Percentiles rank a stretch among this genome's conserved stretches.
These are phyloP conservation scores for Nyctibius grandis DNA, from an alignment of 2,797 vertebrate genomes.

Conservation along the genomic window DNA sequence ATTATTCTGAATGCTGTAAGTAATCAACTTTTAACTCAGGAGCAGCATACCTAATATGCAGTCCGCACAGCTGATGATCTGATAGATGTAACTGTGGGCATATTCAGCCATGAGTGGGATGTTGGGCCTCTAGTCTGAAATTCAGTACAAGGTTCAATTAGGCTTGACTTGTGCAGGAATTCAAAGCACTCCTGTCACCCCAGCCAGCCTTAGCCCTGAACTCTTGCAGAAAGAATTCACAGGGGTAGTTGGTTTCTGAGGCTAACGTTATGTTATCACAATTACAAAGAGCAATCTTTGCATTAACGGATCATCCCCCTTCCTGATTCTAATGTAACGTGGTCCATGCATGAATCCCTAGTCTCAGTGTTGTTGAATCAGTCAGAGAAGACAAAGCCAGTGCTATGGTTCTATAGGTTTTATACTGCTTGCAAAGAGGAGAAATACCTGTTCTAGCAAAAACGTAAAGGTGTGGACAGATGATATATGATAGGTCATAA, in stretches of 20 bases:
- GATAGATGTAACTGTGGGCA: background rate
- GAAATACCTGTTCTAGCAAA: background rate
- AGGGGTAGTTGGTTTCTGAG: background rate
- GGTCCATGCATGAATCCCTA: background rate
- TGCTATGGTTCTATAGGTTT: background rate
- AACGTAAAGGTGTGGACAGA: background rate
- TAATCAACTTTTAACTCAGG: background rate
- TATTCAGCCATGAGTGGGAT: background rate
- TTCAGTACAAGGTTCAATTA: background rate
- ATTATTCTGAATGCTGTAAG: background rate
- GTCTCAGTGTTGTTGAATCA: background rate
- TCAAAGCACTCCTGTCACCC: background rate
- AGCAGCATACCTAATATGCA: background rate
- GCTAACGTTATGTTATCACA: background rate
- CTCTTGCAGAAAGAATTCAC: background rate
- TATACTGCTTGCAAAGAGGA: background rate
- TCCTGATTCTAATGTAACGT: background rate
- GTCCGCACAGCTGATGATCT: background rate
- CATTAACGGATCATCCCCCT: background rate
- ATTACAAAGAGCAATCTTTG: background rate
- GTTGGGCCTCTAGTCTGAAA: background rate
- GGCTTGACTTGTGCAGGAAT: background rate
- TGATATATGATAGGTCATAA: background rate
- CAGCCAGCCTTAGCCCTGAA: background rate
- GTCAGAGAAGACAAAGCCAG: background rate